Base-by-base conservation (phyloP, 1,140 invertebrate genomes). In the Trichogramma pretiosum region DNA sequence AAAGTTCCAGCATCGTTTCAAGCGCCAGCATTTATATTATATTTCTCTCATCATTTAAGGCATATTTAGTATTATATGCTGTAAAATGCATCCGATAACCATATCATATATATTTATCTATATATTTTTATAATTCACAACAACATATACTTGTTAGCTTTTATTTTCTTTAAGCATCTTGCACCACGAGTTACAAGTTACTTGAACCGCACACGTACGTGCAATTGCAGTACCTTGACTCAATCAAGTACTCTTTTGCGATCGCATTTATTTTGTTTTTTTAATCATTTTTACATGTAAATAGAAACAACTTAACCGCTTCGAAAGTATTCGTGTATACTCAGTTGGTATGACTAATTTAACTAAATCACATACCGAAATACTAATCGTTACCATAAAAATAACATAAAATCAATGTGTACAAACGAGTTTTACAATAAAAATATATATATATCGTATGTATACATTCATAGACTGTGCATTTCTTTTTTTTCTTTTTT, bases 341-440 rank as follows among this genome's bases (percentile, higher is more conserved):
- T 30, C 43, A 50, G 30, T 24, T 45, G 48, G 48, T 50, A 50
- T 45, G 42, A 50, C 36, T 50, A 56, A 52, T 54, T n/a, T 43
- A 63, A 61, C 56, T 61, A 60, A 60, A 66, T 65, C 63, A 65
- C 60, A 66, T 66, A 60, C 59, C 60, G 54, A 58, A 65, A 66
- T 65, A 60, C 60, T 61, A 62, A 56, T 56, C 39, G 26, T 65
- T 64, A 59, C 40, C 59, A 56, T 53, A 46, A n/a, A n/a, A 57
- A 45, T 58, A 58, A 59, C 55, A 47, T 58, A 61, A 67, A 65
- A 57, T 63, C 57, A 65, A 59, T 60, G 57, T 55, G 45, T 57
- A 58, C 58, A 64, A 68, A 61, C 41, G 49, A 63, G n/a, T 52
- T 57, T 59, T 57, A 59, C 51, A 64, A 50, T 58, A 67, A 61